A percentile compares a stretch with the other conserved stretches of the same genome.
These are phyloP conservation scores for Hoplostethus atlanticus DNA, from an alignment of 2,797 vertebrate species.

Conservation along the genomic window DNA sequence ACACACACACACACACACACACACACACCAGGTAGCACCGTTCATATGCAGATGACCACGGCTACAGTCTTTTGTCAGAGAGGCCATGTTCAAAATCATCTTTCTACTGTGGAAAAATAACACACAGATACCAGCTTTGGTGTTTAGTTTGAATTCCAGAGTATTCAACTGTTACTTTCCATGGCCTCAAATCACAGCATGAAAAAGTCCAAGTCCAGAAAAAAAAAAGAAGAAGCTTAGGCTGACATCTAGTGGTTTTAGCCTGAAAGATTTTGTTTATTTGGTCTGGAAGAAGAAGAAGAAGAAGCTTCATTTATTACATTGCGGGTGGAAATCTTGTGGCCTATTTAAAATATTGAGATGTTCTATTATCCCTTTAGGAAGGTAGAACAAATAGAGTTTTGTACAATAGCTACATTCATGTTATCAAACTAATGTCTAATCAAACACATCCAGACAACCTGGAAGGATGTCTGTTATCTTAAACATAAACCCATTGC, in stretches of 20 bases:
- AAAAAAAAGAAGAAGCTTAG: background rate
- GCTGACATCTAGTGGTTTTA: constrained; percentile 54
- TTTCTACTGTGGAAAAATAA: background rate
- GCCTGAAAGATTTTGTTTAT: no score
- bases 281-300: no score
- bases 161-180: background rate
- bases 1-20: background rate
- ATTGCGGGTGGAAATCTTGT: no score
- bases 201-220: background rate
- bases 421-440: no score
- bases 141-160: background rate
- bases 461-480: no score
- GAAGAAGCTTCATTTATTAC: no score
- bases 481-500: no score
- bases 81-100: background rate
- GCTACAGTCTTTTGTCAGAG: background rate
- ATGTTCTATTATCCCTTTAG: no score
- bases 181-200: background rate
- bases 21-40: background rate
- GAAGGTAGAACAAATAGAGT: no score
- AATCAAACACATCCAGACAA: no score
- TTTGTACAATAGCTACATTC: no score
- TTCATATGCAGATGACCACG: constrained; percentile 3
- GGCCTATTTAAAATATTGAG: no score
- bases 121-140: background rate